These are phyloP conservation scores for Rousettus madagascariensis DNA, from an alignment of 2,797 vertebrate species.

Conservation along the genomic window DNA sequence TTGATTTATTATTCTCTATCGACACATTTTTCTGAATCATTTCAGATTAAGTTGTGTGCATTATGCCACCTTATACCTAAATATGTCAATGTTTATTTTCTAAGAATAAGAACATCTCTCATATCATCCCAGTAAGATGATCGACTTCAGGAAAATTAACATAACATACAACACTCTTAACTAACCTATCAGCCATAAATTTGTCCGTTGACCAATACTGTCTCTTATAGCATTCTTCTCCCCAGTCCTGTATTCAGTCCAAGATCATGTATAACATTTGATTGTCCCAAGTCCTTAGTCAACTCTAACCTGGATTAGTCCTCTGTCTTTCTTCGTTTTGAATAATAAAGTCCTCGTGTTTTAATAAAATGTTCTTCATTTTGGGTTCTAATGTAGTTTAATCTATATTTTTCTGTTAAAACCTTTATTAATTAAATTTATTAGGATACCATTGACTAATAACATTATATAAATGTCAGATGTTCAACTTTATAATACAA, in stretches of 20 bases:
- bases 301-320: neutral
- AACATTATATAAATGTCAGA: neutral
- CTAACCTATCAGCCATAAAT: neutral
- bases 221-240: neutral
- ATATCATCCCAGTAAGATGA: neutral
- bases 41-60: neutral
- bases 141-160: neutral
- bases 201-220: neutral
- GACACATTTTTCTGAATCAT: neutral
- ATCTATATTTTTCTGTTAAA: neutral
- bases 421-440: neutral
- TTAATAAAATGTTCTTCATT: neutral
- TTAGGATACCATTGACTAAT: neutral
- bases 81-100: neutral
- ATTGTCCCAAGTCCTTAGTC: neutral
- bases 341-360: neutral
- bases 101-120: neutral
- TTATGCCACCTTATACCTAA: neutral
- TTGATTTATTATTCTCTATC: neutral
- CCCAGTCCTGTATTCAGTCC: neutral
- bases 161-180: neutral
- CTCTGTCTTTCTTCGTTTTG: neutral
- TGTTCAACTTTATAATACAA: neutral
- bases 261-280: neutral
- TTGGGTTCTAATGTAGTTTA: neutral